Conservation (phyloP, 2,113 vertebrate species). For the Halcyon senegalensis region DNA sequence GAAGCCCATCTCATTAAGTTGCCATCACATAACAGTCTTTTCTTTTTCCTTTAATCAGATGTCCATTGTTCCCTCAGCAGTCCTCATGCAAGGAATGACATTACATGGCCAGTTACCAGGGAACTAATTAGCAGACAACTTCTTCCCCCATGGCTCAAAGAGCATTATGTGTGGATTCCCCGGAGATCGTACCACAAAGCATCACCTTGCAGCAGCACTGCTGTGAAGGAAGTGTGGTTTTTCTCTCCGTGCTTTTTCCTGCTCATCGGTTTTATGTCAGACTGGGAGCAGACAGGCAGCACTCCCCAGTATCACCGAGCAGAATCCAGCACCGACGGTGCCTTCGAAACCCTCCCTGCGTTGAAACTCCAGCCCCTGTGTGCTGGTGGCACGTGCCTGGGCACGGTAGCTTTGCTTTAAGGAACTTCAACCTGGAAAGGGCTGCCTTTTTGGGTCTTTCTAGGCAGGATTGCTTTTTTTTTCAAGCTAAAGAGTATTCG, state of each 20-base stretch:
- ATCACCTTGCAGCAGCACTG: not conserved
- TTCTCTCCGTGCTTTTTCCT: not conserved
- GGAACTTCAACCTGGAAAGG: not conserved
- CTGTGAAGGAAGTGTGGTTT: not conserved
- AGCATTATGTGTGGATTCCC: not conserved
- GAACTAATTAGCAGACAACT: not conserved
- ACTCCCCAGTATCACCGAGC: not conserved
- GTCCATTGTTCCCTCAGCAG: not conserved
- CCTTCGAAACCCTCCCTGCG: not conserved
- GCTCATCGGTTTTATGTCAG: not conserved
- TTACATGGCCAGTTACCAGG: not conserved
- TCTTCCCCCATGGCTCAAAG: not conserved
- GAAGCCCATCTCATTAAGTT: not conserved
- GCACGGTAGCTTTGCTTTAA: not conserved
- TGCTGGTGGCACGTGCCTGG: not conserved
- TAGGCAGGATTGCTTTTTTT: not conserved
- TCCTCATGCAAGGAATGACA: not conserved
- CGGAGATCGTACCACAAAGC: not conserved
- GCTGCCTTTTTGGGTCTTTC: not conserved
- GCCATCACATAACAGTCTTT: not conserved
- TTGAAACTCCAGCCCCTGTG: not conserved
- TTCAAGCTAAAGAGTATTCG: not conserved
- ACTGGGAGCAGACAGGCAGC: not conserved
- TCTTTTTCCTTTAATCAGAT: not conserved
- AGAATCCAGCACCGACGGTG: not conserved